Evolutionary conservation across 2,888 invertebrate species (phyloP), one percentile per base, ranked within the genome.

Genomic region (Dyspetes luteomarginatus): DNA sequence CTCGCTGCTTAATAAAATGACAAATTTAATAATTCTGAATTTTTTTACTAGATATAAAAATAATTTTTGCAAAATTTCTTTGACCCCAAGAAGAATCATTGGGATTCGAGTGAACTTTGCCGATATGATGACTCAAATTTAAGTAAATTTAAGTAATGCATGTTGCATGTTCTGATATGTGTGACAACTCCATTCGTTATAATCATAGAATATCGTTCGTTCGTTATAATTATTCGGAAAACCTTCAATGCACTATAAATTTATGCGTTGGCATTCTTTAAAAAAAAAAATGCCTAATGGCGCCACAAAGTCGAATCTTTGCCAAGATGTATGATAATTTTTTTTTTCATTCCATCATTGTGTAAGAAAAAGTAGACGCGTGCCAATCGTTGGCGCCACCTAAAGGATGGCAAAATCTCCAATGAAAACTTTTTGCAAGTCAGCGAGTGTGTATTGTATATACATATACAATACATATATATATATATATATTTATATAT

Each of bases 381-480:
- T 1, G 43, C 28, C 15, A 62, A 17, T 64, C 55, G 17, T 45
- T 3, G 41, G 17, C 52, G 4, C 64, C 55, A 22, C 73, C 50
- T 55, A 52, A 12, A 43, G 55, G 22, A 64, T 43, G 24, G 56
- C 36, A 73, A 41, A 26, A 52, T 73, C 52, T 58, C 41, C 24
- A 17, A 50, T 52, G 26, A 52, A 73, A 45, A 73, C n/a, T 73
- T 62, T 56, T 56, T 30, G 26, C 48, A 17, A 56, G 72, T 67
- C 67, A 56, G 30, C 36, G 62, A 41, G 72, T 64, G 56, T 69
- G 52, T 48, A 30, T 19, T 17, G 36, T 81, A 56, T 45, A 52
- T 48, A 69, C 50, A 26, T 73, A 43, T 69, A 64, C 43, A 28
- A 26, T 28, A 12, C 36, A 9, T 36, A n/a, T n/a, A n/a, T n/a